Conservation (phyloP, 2,888 invertebrate species). For the Drosophila demipolita region DNA sequence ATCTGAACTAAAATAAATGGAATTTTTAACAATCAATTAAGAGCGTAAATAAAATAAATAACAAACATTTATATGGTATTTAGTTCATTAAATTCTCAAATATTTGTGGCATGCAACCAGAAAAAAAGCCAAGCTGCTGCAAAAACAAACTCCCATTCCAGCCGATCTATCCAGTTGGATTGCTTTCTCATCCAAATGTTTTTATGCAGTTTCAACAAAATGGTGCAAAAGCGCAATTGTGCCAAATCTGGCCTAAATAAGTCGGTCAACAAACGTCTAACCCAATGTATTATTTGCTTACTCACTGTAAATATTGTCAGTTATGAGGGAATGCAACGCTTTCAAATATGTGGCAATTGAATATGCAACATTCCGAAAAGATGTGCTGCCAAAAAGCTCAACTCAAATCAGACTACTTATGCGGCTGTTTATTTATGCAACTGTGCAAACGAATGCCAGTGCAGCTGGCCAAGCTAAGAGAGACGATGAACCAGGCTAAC, state of each 20-base stretch:
- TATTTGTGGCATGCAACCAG: not conserved
- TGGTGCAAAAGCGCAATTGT: not conserved
- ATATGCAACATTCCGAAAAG: not conserved
- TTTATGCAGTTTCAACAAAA: not conserved
- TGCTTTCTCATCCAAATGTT: not conserved
- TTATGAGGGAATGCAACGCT: not conserved
- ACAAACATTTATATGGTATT: not conserved
- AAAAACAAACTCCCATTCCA: not conserved
- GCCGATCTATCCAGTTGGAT: not conserved
- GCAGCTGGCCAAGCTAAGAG: slow-evolving; percentile 6
- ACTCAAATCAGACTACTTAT: not conserved
- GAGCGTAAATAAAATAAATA: not conserved
- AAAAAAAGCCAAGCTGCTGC: not conserved
- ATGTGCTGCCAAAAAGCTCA: not conserved
- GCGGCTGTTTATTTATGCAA: slow-evolving; percentile 11
- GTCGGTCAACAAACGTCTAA: not conserved
- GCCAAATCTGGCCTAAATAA: not conserved
- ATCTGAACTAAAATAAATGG: not conserved
- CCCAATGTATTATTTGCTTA: not conserved
- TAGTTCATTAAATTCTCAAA: not conserved
- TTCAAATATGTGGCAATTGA: not conserved
- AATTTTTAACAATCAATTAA: not conserved
- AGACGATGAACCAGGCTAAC: not conserved
- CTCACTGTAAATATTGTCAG: not conserved
- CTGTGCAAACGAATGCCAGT: not conserved